A percentile compares a stretch with the other conserved stretches of the same genome.
phyloP scores from a whole-genome alignment of 92 coral and sea anemone species.

The Ricordea florida region DNA sequence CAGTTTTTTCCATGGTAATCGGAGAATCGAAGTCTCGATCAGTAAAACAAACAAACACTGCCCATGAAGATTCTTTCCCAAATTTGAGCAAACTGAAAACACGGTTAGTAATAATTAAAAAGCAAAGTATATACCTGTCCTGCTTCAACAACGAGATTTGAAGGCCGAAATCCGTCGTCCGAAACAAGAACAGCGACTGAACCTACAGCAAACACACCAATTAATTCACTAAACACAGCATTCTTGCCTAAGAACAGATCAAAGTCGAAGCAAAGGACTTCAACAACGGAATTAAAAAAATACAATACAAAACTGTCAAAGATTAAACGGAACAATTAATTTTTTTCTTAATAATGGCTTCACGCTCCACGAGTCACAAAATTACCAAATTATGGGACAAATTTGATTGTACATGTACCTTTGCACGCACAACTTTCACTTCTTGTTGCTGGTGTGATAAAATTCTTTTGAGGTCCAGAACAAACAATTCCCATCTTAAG shows the following conservation, averaged over 20 bases:
- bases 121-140: constrained; percentile 48
- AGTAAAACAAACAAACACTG: not conserved
- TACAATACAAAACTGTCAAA: too few species aligned
- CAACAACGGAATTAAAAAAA: not conserved
- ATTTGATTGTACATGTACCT: constrained; percentile 25
- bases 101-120: not conserved
- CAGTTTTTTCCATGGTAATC: too few species aligned
- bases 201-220: constrained; percentile 41
- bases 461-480: constrained; percentile 14
- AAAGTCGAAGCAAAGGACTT: not conserved
- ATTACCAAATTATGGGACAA: constrained; percentile 26
- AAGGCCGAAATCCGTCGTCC: constrained; percentile 49
- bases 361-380: constrained; percentile 25
- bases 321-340: too few species aligned
- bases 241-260: not conserved
- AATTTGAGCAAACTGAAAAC: too few species aligned
- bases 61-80: too few species aligned
- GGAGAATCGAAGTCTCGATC: too few species aligned
- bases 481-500: constrained; percentile 32
- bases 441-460: not conserved
- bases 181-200: constrained; percentile 36
- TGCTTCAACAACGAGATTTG: constrained; percentile 15
- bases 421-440: constrained; percentile 5
- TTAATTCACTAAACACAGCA: too few species aligned
- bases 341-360: too few species aligned